These are phyloP conservation scores for Serranus cabrilla DNA, from an alignment of 2,797 vertebrate species.

Conservation along the genomic window DNA sequence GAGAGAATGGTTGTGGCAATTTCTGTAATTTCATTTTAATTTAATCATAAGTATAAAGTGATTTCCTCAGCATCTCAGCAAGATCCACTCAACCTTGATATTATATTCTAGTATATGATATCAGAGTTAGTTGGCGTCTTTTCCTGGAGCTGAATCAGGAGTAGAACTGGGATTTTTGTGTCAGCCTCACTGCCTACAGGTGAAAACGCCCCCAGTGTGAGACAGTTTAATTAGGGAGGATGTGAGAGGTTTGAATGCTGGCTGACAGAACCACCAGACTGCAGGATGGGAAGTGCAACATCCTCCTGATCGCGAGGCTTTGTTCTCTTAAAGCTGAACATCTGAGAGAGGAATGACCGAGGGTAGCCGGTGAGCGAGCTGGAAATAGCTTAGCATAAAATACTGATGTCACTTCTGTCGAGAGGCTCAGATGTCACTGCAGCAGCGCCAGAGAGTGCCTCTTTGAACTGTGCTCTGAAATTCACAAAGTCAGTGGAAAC, in stretches of 20 bases:
- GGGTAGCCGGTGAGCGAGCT: slow-evolving; percentile 35
- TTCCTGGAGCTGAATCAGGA: slow-evolving; percentile 37
- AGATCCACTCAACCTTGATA: slow-evolving; percentile 29
- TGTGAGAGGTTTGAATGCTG: slow-evolving; percentile 40
- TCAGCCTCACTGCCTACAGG: slow-evolving; percentile 37
- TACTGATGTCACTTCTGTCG: slow-evolving; percentile 55
- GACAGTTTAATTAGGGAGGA: slow-evolving; percentile 66
- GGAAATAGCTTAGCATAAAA: slow-evolving; percentile 53
- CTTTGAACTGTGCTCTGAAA: slow-evolving; percentile 60
- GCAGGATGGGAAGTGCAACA: slow-evolving; percentile 38
- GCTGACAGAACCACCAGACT: slow-evolving; percentile 27
- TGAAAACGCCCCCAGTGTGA: slow-evolving; percentile 57
- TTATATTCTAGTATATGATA: background rate
- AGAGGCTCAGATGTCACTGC: slow-evolving; percentile 57
- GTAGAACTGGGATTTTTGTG: slow-evolving; percentile 38
- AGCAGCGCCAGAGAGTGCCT: slow-evolving; percentile 38
- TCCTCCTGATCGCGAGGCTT: slow-evolving; percentile 29
- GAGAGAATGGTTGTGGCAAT: background rate
- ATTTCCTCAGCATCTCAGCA: slow-evolving; percentile 29
- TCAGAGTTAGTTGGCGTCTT: slow-evolving; percentile 22
- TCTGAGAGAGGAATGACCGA: slow-evolving; percentile 31
- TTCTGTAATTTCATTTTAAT: slow-evolving; percentile 51
- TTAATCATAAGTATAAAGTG: slow-evolving; percentile 39
- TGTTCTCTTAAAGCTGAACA: slow-evolving; percentile 53
- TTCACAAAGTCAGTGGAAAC: slow-evolving; percentile 55